Conservation (phyloP, 2,888 invertebrate genomes). For the Pediacus dermestoides region DNA sequence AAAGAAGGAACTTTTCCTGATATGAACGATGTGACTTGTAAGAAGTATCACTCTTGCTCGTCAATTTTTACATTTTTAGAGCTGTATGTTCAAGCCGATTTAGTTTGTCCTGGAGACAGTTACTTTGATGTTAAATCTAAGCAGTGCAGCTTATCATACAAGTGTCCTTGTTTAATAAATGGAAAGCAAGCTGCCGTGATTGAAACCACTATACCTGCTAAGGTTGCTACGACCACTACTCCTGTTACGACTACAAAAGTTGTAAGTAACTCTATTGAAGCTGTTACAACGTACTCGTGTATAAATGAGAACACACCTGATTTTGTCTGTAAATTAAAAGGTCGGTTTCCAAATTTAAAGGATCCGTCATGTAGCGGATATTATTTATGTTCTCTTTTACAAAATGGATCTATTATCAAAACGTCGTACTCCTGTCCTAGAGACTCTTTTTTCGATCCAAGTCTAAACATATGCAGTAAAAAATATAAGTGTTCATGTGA, state of each 20-base stretch:
- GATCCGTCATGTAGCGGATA: slow-evolving; percentile 49
- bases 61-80: slow-evolving; percentile 36
- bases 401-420: slow-evolving; percentile 40
- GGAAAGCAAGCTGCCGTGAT: not conserved
- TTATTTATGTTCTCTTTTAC: slow-evolving; percentile 45
- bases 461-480: slow-evolving; percentile 45
- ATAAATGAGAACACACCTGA: too few species aligned
- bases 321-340: slow-evolving; percentile 18
- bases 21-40: slow-evolving; percentile 43
- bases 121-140: slow-evolving; percentile 49
- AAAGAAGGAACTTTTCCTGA: slow-evolving; percentile 21
- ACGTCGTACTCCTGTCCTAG: slow-evolving; percentile 50
- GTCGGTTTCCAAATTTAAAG: slow-evolving; percentile 22
- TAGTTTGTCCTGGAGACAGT: slow-evolving; percentile 50
- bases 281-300: not conserved
- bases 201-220: not conserved
- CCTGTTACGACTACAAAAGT: not conserved
- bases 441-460: slow-evolving; percentile 50
- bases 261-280: not conserved
- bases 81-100: slow-evolving; percentile 43
- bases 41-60: slow-evolving; percentile 50
- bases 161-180: slow-evolving; percentile 44
- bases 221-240: not conserved
- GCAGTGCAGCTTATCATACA: too few species aligned
- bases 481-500: slow-evolving; percentile 46